Conservation (phyloP, 2,113 vertebrate species). For the Anas platyrhynchos region DNA sequence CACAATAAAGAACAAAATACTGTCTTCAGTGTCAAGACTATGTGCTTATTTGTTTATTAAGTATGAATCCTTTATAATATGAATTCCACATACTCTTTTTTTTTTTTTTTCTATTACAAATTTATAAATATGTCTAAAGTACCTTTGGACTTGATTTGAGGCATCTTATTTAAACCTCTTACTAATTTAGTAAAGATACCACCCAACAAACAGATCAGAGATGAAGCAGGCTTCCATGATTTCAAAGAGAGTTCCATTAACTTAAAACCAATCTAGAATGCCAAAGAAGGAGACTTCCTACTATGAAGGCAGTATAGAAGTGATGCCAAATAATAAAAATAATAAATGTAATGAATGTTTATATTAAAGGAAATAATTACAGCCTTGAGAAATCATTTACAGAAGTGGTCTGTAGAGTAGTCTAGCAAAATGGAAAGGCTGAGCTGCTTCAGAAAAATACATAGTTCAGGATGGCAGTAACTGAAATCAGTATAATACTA, state of each 20-base stretch:
- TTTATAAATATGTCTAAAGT: neutral
- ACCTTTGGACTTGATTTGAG: neutral
- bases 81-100: neutral
- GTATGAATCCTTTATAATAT: neutral
- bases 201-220: neutral
- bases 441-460: neutral
- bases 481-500: neutral
- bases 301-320: neutral
- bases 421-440: neutral
- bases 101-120: neutral
- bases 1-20: neutral
- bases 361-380: neutral
- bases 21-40: neutral
- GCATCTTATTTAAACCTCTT: neutral
- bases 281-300: neutral
- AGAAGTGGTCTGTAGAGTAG: neutral
- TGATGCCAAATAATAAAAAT: neutral
- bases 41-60: neutral
- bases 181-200: neutral
- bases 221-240: neutral
- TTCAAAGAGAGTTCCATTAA: neutral
- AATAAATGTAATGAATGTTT: too few relatives aligned
- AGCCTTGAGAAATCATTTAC: neutral
- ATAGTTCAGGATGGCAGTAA: neutral
- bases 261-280: neutral